A percentile compares a stretch with the other conserved stretches of the same genome.
These are phyloP conservation scores for Haliclona indistincta DNA, from an alignment of 37 sponge, comb jelly and placozoan species.

Conservation along the genomic window DNA sequence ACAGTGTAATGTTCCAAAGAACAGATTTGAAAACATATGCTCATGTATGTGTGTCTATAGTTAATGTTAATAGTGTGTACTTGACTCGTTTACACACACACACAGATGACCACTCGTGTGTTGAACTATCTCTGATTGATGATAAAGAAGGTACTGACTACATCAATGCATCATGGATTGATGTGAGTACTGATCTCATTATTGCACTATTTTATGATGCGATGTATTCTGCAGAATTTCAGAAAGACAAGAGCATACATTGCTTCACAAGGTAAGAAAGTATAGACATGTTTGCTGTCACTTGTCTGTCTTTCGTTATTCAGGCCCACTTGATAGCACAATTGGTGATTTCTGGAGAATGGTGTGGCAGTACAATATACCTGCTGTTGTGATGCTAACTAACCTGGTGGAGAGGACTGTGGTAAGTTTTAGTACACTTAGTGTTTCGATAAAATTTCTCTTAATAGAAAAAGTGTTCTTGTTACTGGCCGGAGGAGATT, in stretches of 20 bases:
- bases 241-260: constrained; percentile 54
- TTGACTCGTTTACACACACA: not conserved
- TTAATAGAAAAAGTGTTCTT: constrained; percentile 71
- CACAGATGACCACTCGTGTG: constrained; percentile 50
- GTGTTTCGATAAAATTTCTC: no score
- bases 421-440: constrained; percentile 26
- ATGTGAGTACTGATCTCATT: constrained; percentile 28
- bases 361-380: constrained; percentile 52
- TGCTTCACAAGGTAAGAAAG: constrained; percentile 40
- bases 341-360: constrained; percentile 69
- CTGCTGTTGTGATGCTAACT: constrained; percentile 72
- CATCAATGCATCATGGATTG: constrained; percentile 64
- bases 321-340: constrained; percentile 55
- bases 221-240: constrained; percentile 21
- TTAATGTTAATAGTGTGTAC: no score
- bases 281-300: not conserved
- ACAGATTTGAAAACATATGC: constrained; percentile 63
- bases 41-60: constrained; percentile 67
- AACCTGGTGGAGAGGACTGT: constrained; percentile 49
- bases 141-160: constrained; percentile 31
- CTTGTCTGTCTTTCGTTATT: not conserved
- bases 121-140: constrained; percentile 14
- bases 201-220: not conserved
- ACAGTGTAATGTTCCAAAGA: constrained; percentile 34
- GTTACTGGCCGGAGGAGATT: constrained; percentile 71